These are phyloP conservation scores for Pipistrellus kuhlii DNA, from an alignment of 2,797 vertebrate genomes.

Conservation along the genomic window DNA sequence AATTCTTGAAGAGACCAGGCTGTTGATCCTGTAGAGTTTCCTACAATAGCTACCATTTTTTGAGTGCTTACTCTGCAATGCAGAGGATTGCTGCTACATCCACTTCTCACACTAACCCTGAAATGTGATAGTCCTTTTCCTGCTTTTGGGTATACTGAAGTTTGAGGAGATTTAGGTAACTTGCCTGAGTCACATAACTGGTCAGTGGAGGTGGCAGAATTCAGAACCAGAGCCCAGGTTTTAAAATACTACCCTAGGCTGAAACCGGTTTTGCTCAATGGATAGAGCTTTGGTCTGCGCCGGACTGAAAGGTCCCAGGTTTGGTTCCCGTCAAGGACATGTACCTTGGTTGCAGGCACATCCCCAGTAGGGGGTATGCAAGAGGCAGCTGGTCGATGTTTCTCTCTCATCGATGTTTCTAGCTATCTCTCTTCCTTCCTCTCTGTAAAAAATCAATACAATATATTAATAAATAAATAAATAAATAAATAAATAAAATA, in stretches of 20 bases:
- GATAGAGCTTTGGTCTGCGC: too few relatives aligned
- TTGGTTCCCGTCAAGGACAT: too few relatives aligned
- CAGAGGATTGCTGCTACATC: background rate
- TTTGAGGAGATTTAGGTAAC: slow-evolving; percentile 29
- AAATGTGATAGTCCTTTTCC: background rate
- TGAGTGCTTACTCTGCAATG: background rate
- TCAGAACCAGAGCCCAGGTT: slow-evolving; percentile 18
- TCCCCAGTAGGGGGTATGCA: too few relatives aligned
- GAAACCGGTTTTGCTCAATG: too few relatives aligned
- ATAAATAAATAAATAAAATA: background rate
- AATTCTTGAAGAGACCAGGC: slow-evolving; percentile 53
- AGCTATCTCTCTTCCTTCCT: too few relatives aligned
- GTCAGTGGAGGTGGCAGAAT: slow-evolving; percentile 1
- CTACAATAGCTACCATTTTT: background rate
- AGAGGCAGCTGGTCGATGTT: too few relatives aligned
- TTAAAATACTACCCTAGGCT: background rate
- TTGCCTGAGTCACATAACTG: background rate
- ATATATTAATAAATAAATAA: background rate
- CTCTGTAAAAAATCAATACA: background rate
- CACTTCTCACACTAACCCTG: background rate
- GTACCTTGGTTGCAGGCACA: too few relatives aligned
- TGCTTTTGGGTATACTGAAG: slow-evolving; percentile 8
- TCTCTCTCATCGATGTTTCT: too few relatives aligned
- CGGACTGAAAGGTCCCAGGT: too few relatives aligned
- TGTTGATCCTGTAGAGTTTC: slow-evolving; percentile 31